Base-by-base conservation (phyloP, 1,140 invertebrate genomes). In the Pteromalus puparum region DNA sequence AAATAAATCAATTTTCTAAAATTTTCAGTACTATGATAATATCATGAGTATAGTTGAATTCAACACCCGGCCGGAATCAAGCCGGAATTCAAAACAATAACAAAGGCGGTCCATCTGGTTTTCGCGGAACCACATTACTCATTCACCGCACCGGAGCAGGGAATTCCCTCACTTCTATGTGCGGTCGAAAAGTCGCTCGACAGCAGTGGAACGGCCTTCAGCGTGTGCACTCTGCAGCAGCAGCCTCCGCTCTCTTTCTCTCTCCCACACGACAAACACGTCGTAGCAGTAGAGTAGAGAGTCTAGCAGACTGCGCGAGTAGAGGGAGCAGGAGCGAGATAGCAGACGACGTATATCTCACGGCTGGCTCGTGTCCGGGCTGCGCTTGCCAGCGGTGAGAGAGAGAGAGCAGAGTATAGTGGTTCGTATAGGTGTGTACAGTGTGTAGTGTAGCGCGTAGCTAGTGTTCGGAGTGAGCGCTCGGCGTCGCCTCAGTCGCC, bases 401-500 rank as follows among this genome's bases (percentile, higher is more conserved):
- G 48, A 77, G 48, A 77, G 2, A 38, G 76, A 79, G 77, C 70
- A 38, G 3, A 1, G 72, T 21, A 13, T 61, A 61, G 53, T 30
- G 67, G 26, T 10, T 70, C 75, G 48, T 61, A n/a, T n/a, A 61
- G 53, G 18, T 68, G 65, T 38, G 12, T 13, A 42, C n/a, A n/a
- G n/a, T n/a, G n/a, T n/a, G n/a, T n/a, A n/a, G n/a, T n/a, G n/a
- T n/a, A n/a, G n/a, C n/a, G 72, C 9, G 34, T 6, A 46, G 48
- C 26, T 68, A 84, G 77, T 80, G 26, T 24, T 3, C 1, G 1
- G 18, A 48, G 72, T 28, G 38, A 28, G 48, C 94, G 92, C 88
- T 90, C 93, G 93, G 91, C 90, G 93, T 93, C 94, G 94, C 91
- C 88, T 87, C 84, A 88, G 88, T 91, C 88, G 88, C 81, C 84